Percentiles rank a stretch among this genome's conserved stretches.
Conservation (phyloP, 2,113 vertebrate genomes). For the Camarhynchus parvulus region DNA sequence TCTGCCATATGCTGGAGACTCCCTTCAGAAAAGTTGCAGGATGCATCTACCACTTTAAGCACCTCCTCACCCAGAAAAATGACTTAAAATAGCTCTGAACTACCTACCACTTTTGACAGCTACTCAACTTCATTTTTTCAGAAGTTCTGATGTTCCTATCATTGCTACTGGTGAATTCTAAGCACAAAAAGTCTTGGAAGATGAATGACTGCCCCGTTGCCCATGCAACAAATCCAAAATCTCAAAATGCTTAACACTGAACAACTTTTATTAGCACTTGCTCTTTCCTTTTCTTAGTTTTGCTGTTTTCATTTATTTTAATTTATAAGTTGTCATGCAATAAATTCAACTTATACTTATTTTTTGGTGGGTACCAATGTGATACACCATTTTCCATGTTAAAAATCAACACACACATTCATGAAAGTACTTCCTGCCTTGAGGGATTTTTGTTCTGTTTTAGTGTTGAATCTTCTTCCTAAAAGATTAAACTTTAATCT, state of each 20-base stretch:
- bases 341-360: neutral
- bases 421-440: neutral
- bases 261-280: neutral
- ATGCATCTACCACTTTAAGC: neutral
- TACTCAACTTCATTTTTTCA: neutral
- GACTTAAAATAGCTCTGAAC: neutral
- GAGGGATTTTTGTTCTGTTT: neutral
- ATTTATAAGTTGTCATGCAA: neutral
- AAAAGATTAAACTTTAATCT: neutral
- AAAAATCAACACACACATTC: neutral
- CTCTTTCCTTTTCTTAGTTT: neutral
- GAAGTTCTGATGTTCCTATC: neutral
- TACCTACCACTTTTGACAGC: neutral
- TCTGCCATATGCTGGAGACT: neutral
- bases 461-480: neutral
- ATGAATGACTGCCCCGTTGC: neutral
- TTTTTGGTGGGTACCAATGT: neutral
- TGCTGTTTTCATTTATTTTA: neutral
- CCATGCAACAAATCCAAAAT: neutral
- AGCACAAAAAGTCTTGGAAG: neutral
- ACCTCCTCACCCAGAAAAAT: neutral
- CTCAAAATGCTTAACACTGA: neutral
- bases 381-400: neutral
- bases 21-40: neutral
- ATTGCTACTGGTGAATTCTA: neutral